Evolutionary conservation across 2,888 invertebrate genomes (phyloP), one percentile per base, ranked within the genome.

Genomic region (Branchellion lobata): DNA sequence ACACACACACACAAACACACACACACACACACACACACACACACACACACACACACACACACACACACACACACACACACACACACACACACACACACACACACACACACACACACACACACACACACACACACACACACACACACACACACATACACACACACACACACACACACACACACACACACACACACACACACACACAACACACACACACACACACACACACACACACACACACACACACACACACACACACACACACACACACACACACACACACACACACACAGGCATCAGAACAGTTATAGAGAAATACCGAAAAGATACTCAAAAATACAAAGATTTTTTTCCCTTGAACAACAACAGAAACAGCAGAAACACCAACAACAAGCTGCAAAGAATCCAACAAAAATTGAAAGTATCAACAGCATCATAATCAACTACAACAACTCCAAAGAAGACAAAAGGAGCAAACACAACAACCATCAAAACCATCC

Each of bases 381-480:
- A 24, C 14, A 8, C 3, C 61, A 57, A 24, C 61, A 57, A 57
- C 3, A 5, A 57, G 3, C 61, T 57, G 3, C 24, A 24, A 3
- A n/a, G 3, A 18, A 57, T 5, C 61, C 61, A 8, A 57, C 61
- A 3, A n/a, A n/a, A 8, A 57, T 57, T n/a, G 24, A 57, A 5
- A 57, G 61, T n/a, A 57, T 57, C 24, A 57, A 57, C 61, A 57
- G n/a, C 61, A 57, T 57, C 61, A 57, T 57, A 3, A 3, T 57
- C n/a, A 57, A 57, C 24, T 57, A 57, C 61, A 57, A 57, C 61
- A 57, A 57, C 61, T 57, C 61, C 3, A 57, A 57, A n/a, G 61
- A 57, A 57, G 3, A 18, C 21, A 57, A 57, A 24, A 24, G 21
- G n/a, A 57, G 14, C n/a, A 57, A 24, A 24, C 3, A 57, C 24